A percentile compares a stretch with the other conserved stretches of the same genome.
Evolutionary conservation across 1,140 invertebrate species (phyloP).

Genomic region (Aphelenchoides besseyi): DNA sequence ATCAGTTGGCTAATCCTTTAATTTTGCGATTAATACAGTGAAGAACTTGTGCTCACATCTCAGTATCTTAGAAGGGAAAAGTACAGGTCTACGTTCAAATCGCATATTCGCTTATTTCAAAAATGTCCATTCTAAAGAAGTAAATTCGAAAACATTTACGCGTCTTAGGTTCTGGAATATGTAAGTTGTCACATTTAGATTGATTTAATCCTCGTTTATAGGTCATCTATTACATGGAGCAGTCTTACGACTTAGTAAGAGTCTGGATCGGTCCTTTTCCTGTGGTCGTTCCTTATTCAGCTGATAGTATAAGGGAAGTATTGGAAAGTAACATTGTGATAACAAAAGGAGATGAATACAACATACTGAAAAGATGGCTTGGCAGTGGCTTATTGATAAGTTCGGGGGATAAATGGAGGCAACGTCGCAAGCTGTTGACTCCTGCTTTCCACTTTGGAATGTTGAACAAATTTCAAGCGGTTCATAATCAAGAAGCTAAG

Average conservation of each 20-base stretch:
- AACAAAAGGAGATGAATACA: slow-evolving; percentile 65
- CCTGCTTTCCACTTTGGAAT: slow-evolving; percentile 86
- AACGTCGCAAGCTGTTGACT: slow-evolving; percentile 78
- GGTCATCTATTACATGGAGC: slow-evolving; percentile 9
- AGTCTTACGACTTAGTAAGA: slow-evolving; percentile 4
- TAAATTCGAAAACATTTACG: too few relatives aligned
- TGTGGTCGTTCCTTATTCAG: slow-evolving; percentile 16
- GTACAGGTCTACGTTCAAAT: too few relatives aligned
- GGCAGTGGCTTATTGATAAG: slow-evolving; percentile 76
- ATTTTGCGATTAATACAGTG: too few relatives aligned
- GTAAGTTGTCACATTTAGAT: too few relatives aligned
- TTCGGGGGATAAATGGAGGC: slow-evolving; percentile 71
- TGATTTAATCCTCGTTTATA: too few relatives aligned
- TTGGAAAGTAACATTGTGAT: slow-evolving; percentile 20
- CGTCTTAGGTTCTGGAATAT: too few relatives aligned
- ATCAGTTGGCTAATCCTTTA: too few relatives aligned
- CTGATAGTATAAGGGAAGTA: slow-evolving; percentile 8
- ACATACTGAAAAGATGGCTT: slow-evolving; percentile 75
- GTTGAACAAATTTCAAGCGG: slow-evolving; percentile 76
- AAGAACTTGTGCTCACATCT: too few relatives aligned
- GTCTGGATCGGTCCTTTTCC: slow-evolving; percentile 29
- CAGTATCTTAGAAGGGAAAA: too few relatives aligned
- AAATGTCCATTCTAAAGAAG: too few relatives aligned
- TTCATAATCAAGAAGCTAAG: slow-evolving; percentile 79
- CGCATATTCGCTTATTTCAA: too few relatives aligned